Evolutionary conservation across 2,113 vertebrate species (phyloP).

Genomic region (Coreoperca whiteheadi): DNA sequence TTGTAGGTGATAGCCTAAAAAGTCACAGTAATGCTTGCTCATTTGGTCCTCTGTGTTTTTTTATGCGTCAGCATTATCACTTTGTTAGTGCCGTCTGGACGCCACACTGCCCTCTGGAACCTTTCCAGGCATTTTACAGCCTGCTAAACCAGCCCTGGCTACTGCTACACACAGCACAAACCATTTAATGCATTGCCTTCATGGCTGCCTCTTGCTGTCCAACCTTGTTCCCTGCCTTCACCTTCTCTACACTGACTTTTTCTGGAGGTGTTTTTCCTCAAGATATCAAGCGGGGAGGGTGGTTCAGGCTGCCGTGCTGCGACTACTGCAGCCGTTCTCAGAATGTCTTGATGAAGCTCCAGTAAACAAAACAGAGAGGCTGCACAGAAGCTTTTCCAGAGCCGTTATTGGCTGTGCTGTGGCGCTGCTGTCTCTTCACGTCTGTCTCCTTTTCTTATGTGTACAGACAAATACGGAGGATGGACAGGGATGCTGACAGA

Average conservation of each 20-base stretch:
- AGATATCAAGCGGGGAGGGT: conserved; percentile 26
- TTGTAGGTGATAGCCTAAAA: neutral
- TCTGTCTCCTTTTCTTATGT: conserved; percentile 38
- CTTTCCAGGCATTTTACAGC: conserved; percentile 79
- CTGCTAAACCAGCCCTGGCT: conserved; percentile 55
- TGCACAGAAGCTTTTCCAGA: conserved; percentile 26
- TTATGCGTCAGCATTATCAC: neutral
- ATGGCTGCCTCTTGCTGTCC: conserved; percentile 18
- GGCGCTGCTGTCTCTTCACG: conserved; percentile 37
- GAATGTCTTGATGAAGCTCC: conserved; percentile 50
- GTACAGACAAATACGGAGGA: conserved; percentile 33
- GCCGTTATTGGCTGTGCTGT: conserved; percentile 23
- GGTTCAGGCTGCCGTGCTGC: conserved; percentile 30
- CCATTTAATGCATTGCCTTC: conserved; percentile 73
- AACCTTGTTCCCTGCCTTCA: neutral
- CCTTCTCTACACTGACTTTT: conserved; percentile 28
- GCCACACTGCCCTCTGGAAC: conserved; percentile 73
- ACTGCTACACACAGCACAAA: conserved; percentile 63
- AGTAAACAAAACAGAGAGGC: conserved; percentile 40
- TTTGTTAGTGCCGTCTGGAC: conserved; percentile 33
- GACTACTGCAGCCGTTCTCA: conserved; percentile 39
- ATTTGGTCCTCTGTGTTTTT: neutral
- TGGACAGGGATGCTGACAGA: conserved; percentile 31
- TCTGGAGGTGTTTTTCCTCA: conserved; percentile 4
- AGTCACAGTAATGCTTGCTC: neutral